Percentiles rank a stretch among this genome's conserved stretches.
These are phyloP conservation scores for Drosophila gaucha DNA, from an alignment of 2,888 invertebrate species.

Conservation along the genomic window DNA sequence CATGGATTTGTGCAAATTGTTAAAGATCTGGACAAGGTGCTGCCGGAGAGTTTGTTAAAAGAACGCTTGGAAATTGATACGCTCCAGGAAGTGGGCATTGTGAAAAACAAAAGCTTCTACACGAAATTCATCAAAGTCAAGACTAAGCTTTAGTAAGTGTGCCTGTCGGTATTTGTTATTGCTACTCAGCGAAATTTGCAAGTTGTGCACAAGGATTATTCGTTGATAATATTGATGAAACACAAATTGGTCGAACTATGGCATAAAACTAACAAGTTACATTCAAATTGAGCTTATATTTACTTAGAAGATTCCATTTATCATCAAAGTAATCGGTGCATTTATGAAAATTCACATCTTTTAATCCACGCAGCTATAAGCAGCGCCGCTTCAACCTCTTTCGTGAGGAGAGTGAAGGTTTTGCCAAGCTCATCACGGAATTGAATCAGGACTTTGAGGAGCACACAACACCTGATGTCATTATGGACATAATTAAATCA, in stretches of 20 bases:
- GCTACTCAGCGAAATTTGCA: too few species aligned
- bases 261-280: background rate
- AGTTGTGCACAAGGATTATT: too few species aligned
- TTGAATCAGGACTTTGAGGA: slow-evolving; percentile 91
- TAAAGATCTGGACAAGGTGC: slow-evolving; percentile 92
- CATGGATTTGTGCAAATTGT: slow-evolving; percentile 91
- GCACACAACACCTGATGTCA: slow-evolving; percentile 86
- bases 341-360: background rate
- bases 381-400: slow-evolving; percentile 99
- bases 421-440: slow-evolving; percentile 97
- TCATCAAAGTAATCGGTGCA: background rate
- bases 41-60: slow-evolving; percentile 94
- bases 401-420: slow-evolving; percentile 99
- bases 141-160: slow-evolving; percentile 97
- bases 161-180: too few species aligned
- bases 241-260: too few species aligned
- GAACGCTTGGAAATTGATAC: slow-evolving; percentile 97
- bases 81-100: slow-evolving; percentile 94
- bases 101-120: slow-evolving; percentile 95
- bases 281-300: too few species aligned
- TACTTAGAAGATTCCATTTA: too few species aligned
- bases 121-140: slow-evolving; percentile 99
- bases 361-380: slow-evolving; percentile 92
- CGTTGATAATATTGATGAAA: too few species aligned
- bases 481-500: slow-evolving; percentile 95